A percentile compares a stretch with the other conserved stretches of the same genome.
Evolutionary conservation across 1,140 invertebrate species (phyloP).

Genomic region (Cotesia vestalis): DNA sequence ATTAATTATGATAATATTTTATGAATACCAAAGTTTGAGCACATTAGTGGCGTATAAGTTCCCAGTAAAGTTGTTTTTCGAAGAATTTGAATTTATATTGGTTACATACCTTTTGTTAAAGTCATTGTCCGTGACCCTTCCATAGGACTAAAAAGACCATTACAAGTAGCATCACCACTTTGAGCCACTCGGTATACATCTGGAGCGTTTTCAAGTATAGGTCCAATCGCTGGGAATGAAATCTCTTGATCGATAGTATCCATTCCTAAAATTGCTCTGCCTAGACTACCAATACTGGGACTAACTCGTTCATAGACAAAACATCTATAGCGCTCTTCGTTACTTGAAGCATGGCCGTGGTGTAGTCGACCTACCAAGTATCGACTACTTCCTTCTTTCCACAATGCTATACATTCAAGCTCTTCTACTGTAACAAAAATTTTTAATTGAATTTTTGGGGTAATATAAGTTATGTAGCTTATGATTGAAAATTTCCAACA

Average conservation of each 20-base stretch:
- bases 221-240: slow-evolving; percentile 46
- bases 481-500: too few species aligned
- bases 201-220: slow-evolving; percentile 56
- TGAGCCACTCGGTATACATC: slow-evolving; percentile 81
- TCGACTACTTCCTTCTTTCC: slow-evolving; percentile 88
- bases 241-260: slow-evolving; percentile 57
- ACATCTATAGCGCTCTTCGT: slow-evolving; percentile 91
- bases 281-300: slow-evolving; percentile 55
- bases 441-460: too few species aligned
- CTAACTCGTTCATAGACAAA: slow-evolving; percentile 87
- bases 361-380: slow-evolving; percentile 84
- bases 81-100: background rate
- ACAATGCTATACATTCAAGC: slow-evolving; percentile 83
- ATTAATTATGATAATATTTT: too few species aligned
- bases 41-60: too few species aligned
- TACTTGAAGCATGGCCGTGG: slow-evolving; percentile 85
- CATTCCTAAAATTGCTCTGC: slow-evolving; percentile 53
- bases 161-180: slow-evolving; percentile 88
- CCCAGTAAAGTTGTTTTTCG: background rate
- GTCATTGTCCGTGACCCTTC: slow-evolving; percentile 81
- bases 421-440: slow-evolving; percentile 77
- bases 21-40: too few species aligned
- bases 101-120: slow-evolving; percentile 71
- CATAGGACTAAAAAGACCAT: slow-evolving; percentile 81
- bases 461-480: too few species aligned